These are phyloP conservation scores for Dendrolimus kikuchii DNA, from an alignment of 1,140 invertebrate genomes.

Conservation along the genomic window DNA sequence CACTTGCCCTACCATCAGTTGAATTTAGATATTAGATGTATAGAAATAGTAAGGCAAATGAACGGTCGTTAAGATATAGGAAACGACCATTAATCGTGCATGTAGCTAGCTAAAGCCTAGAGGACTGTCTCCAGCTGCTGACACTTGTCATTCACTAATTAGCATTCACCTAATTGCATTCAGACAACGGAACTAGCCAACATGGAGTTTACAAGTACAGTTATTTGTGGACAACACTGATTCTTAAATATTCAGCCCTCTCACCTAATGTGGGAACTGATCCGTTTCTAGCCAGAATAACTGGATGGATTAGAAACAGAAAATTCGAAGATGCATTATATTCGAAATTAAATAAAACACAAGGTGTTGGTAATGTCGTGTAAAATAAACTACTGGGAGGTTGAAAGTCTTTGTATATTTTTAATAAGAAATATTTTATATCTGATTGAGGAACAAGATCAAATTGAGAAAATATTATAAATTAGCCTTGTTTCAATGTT, in stretches of 20 bases:
- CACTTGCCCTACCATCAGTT: too few species aligned
- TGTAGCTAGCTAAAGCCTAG: constrained; percentile 10
- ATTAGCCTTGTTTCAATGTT: too few species aligned
- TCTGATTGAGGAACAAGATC: too few species aligned
- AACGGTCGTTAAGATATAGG: too few species aligned
- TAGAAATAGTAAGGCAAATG: too few species aligned
- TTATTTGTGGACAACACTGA: constrained; percentile 57
- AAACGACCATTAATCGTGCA: not conserved
- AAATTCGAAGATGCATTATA: constrained; percentile 59
- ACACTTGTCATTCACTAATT: constrained; percentile 57
- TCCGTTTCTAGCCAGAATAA: constrained; percentile 83
- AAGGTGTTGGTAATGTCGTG: too few species aligned
- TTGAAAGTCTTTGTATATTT: too few species aligned
- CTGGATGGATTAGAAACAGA: constrained; percentile 73
- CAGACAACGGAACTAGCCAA: constrained; percentile 63
- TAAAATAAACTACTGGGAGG: too few species aligned
- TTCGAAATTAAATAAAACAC: constrained; percentile 3
- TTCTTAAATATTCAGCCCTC: constrained; percentile 73
- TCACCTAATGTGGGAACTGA: constrained; percentile 81
- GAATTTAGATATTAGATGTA: too few species aligned
- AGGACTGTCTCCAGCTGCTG: constrained; percentile 49
- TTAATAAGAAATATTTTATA: too few species aligned
- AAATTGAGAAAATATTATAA: too few species aligned
- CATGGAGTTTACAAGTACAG: constrained; percentile 50
- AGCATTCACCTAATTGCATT: constrained; percentile 69